Evolutionary conservation across 1,140 invertebrate genomes (phyloP), one percentile per base, ranked within the genome.

Genomic region (Drosophila burlai): DNA sequence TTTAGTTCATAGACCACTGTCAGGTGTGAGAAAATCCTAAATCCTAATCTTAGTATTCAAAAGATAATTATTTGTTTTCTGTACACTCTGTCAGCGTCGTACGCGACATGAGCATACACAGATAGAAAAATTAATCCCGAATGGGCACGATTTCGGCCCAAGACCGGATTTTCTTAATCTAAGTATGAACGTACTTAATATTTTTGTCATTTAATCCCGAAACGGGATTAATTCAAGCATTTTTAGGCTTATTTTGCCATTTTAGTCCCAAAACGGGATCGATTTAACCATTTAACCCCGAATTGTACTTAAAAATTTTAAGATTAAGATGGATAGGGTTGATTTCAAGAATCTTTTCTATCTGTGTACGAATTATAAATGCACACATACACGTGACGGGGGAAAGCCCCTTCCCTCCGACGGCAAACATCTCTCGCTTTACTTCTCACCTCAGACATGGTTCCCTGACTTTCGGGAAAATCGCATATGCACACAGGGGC

Each of bases 361-460:
- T n/a, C n/a, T n/a, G n/a, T n/a, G n/a, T 63, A 87, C 74, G 74
- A 83, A 90, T 89, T 89, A 89, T 78, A 81, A 81, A 89, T 89
- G 66, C 83, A 86, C 64, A 80, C 58, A 76, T 38, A 73, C 31
- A 43, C 26, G 21, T 49, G 42, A 16, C 6, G 31, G n/a, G 59
- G 18, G n/a, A 73, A 36, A 57, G 57, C 34, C 46, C 66, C 24
- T 18, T 43, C 42, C 26, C 36, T 60, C 38, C 31, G 24, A 15
- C 40, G 29, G 49, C 38, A 69, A 69, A 73, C 66, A 74, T 42
- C 55, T 38, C 46, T 26, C 46, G 68, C 68, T 61, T 61, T 74
- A 42, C 71, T 74, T 74, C 71, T 74, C 71, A 74, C 71, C 71
- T 61, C 71, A 73, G 71, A 50, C 67, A 73, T 16, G 68, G 71